Evolutionary conservation across 2,888 invertebrate genomes (phyloP).

Genomic region (Perizoma flavofasciatum): DNA sequence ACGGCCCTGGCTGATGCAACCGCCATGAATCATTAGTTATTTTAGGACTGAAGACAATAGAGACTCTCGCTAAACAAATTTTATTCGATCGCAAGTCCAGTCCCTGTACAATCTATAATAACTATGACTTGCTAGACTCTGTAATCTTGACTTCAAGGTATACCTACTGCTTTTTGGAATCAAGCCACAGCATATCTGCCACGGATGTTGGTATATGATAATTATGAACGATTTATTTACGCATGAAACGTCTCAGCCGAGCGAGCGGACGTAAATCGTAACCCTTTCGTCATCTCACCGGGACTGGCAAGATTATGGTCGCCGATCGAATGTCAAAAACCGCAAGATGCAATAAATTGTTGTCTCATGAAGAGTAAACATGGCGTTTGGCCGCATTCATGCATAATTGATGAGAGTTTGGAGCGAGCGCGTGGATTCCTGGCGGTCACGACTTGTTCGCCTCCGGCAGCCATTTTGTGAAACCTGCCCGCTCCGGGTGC

Average conservation of each 20-base stretch:
- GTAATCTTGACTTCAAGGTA: constrained; percentile 23
- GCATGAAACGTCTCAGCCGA: constrained; percentile 41
- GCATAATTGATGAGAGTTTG: constrained; percentile 82
- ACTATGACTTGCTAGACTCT: constrained; percentile 7
- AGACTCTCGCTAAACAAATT: constrained; percentile 7
- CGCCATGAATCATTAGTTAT: constrained; percentile 40
- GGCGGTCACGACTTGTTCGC: constrained; percentile 78
- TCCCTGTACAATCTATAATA: background rate
- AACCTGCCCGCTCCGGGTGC: constrained; percentile 69
- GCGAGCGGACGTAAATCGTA: constrained; percentile 51
- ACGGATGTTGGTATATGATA: constrained; percentile 36
- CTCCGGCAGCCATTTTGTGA: constrained; percentile 81
- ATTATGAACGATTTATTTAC: constrained; percentile 45
- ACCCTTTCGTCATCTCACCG: constrained; percentile 62
- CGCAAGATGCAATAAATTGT: constrained; percentile 81
- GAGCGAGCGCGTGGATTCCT: constrained; percentile 77
- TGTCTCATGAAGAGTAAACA: constrained; percentile 81
- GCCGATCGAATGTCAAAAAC: constrained; percentile 78
- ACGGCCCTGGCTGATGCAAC: constrained; percentile 58
- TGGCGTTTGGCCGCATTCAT: constrained; percentile 80
- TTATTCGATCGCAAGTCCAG: background rate
- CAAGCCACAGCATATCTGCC: constrained; percentile 36
- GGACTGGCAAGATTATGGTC: constrained; percentile 55
- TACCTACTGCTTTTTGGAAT: constrained; percentile 28
- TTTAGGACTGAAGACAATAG: constrained; percentile 27